phyloP scores from a whole-genome alignment of 2,888 invertebrate genomes.

The Tetheella fluctuosa region DNA sequence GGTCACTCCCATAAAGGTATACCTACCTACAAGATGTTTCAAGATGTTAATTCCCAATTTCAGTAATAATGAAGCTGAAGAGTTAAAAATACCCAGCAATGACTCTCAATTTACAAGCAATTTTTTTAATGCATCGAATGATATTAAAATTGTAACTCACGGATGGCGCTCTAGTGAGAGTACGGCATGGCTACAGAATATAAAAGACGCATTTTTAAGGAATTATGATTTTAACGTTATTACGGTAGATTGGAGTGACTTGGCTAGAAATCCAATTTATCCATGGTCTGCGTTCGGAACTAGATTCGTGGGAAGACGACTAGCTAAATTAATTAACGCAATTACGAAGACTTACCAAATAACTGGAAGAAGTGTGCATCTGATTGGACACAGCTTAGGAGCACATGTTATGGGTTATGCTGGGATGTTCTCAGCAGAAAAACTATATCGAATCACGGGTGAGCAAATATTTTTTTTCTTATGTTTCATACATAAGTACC shows the following conservation, averaged over 20 bases:
- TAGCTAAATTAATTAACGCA: conserved; percentile 57
- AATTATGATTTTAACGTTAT: conserved; percentile 78
- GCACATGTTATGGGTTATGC: conserved; percentile 86
- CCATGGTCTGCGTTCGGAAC: conserved; percentile 72
- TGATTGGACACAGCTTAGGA: conserved; percentile 84
- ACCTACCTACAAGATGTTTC: too few relatives aligned
- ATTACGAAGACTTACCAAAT: conserved; percentile 46
- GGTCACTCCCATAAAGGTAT: too few relatives aligned
- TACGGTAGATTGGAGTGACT: conserved; percentile 74
- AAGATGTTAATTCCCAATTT: too few relatives aligned
- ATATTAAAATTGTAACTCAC: conserved; percentile 80
- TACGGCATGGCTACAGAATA: conserved; percentile 62
- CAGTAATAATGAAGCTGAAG: conserved; percentile 64
- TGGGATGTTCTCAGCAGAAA: conserved; percentile 71
- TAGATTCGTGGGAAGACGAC: conserved; percentile 68
- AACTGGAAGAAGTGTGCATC: conserved; percentile 55
- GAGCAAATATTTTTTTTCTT: conserved; percentile 20
- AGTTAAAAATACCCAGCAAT: conserved; percentile 48
- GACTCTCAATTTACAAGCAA: conserved; percentile 46
- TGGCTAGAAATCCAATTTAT: conserved; percentile 67
- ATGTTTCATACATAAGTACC: not conserved
- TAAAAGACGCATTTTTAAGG: conserved; percentile 71
- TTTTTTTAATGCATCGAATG: conserved; percentile 68
- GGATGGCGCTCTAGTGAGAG: conserved; percentile 78
- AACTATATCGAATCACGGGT: conserved; percentile 85